phyloP scores from a whole-genome alignment of 2,797 vertebrate species.

The Aulostomus chinensis region DNA sequence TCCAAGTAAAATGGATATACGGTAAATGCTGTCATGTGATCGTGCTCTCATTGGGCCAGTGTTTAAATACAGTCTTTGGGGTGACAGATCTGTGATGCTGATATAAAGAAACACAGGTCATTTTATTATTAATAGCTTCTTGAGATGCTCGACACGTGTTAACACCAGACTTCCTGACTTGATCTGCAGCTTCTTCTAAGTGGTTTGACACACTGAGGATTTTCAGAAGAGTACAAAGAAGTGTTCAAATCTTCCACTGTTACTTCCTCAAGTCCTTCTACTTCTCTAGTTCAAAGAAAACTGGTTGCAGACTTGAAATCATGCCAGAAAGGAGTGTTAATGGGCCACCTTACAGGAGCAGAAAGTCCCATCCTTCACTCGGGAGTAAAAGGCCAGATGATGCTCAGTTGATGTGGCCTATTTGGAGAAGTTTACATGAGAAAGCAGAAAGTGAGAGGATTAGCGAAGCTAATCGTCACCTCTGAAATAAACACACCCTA shows the following conservation, averaged over 20 bases:
- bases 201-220: neutral
- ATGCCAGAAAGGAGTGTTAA: conserved; percentile 35
- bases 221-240: conserved; percentile 1
- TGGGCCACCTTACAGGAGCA: conserved; percentile 22
- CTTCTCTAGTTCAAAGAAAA: conserved; percentile 47
- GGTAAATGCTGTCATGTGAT: too few species aligned
- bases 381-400: conserved; percentile 42
- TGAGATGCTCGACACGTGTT: too few species aligned
- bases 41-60: too few species aligned
- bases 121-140: too few species aligned
- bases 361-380: conserved; percentile 22
- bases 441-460: conserved; percentile 62
- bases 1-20: too few species aligned
- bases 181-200: too few species aligned
- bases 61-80: too few species aligned
- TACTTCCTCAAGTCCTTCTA: conserved; percentile 12
- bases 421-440: conserved; percentile 57
- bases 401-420: conserved; percentile 42
- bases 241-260: conserved; percentile 3
- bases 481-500: conserved; percentile 57
- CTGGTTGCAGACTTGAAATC: conserved; percentile 15
- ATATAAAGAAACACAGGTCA: too few species aligned
- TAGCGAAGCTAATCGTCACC: conserved; percentile 35
- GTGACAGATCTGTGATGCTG: too few species aligned
- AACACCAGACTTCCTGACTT: too few species aligned